Evolutionary conservation across 2,888 invertebrate genomes (phyloP), one percentile per base, ranked within the genome.

Genomic region (Brenthis ino): DNA sequence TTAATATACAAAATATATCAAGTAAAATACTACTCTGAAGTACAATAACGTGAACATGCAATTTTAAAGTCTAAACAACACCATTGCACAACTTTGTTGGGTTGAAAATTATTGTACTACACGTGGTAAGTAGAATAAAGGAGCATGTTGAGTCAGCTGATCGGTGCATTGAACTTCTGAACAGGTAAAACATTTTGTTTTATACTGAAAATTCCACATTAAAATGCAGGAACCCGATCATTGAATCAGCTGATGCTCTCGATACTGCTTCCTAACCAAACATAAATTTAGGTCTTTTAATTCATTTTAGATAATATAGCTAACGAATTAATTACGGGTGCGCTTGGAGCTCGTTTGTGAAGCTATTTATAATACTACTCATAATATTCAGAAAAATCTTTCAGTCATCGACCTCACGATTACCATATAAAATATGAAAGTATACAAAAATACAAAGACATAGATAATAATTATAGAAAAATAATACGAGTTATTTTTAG

Each of bases 131-230:
- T 81, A 79, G 82, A 80, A 78, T 77, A 77, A 78, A 80, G 72
- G 64, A 79, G 72, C 76, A 70, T 81, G 81, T 87, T 89, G 89
- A 91, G 85, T 89, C 90, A 90, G 86, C 85, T 89, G 86, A 86
- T 86, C 80, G 83, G 89, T 85, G 80, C 89, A 85, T 84, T 87
- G 89, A 91, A 88, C 90, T 84, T 87, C 82, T 77, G 76, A 86
- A 85, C 78, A 80, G 80, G 81, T 84, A 80, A 79, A 77, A 79
- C 73, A 58, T 74, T 74, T 80, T 81, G 71, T 75, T 73, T 69
- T 72, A 74, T 68, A 76, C 79, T 78, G 77, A 78, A 81, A 78
- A 76, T 77, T 74, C 75, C 75, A 73, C 72, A 66, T 77, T 75
- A 74, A 76, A 74, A 77, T 75, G 73, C 76, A 74, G 66, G 75